Evolutionary conservation across 2,113 vertebrate species (phyloP), one percentile per base, ranked within the genome.

Genomic region (Dasyornis broadbenti): DNA sequence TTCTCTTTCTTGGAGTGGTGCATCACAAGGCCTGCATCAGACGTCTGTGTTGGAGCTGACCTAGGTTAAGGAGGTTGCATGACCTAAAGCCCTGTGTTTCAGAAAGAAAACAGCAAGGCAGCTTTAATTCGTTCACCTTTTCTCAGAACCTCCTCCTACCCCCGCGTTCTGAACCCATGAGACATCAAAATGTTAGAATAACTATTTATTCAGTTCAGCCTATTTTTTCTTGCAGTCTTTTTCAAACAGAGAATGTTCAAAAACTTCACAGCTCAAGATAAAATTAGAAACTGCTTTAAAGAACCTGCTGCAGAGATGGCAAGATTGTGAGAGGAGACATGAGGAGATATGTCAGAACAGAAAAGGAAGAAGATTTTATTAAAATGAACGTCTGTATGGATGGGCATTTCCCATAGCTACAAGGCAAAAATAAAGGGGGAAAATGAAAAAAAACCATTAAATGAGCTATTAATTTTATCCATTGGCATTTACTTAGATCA

Each of bases 261-360:
- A 95, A 96, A 89, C 37, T 95, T 95, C 94, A 82, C 89, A 92
- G 85, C 81, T 92, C 57, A 69, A 73, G 92, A 91, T 69, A 96
- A 95, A 97, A 96, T 96, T 97, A 96, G 94, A 96, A 94, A 45
- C 28, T 75, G 49, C 65, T 96, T 96, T 75, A 95, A 93, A 84
- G 82, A 76, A 7, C 61, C 86, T 3, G 0, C 65, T 86, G 72
- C 50, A 92, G 78, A 76, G 82, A 93, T 92, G 86, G 65, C 1
- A 26, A 78, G 88, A 94, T 81, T 90, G 68, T 60, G 60, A 83
- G 85, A 90, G 59, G 45, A 96, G 72, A 69, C 82, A 79, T 68
- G 57, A 95, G 71, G 76, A 81, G 76, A 75, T 59, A 77, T 15
- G 56, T 40, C 73, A 86, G 90, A 90, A 60, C 4, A 60, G 50